These are phyloP conservation scores for Trematocara unimaculatum DNA, from an alignment of 2,113 vertebrate genomes.

Conservation along the genomic window DNA sequence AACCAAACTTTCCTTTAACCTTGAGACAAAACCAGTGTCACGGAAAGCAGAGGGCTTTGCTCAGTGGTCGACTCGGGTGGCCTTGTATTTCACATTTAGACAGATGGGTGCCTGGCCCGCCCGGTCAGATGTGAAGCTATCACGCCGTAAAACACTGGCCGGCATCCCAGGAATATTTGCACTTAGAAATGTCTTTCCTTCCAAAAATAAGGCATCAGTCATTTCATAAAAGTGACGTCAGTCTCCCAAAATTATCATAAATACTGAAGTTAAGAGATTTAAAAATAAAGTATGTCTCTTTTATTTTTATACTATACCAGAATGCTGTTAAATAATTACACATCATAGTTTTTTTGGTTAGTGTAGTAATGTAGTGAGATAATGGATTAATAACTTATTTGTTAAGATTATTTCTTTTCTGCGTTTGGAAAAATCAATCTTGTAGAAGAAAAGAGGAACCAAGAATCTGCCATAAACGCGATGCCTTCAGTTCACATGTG, in stretches of 20 bases:
- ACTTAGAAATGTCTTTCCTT: neutral
- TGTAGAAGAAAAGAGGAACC: neutral
- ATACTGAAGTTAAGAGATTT: neutral
- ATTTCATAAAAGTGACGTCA: neutral
- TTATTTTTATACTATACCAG: neutral
- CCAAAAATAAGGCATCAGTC: conserved; percentile 3
- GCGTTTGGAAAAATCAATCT: neutral
- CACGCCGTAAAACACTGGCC: conserved; percentile 11
- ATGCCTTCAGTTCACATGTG: neutral
- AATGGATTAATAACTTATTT: neutral
- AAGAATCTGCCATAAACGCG: neutral
- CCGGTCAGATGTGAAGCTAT: neutral
- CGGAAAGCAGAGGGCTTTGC: conserved; percentile 8
- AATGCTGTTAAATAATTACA: neutral
- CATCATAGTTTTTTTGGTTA: neutral
- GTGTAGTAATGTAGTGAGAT: neutral
- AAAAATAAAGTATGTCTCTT: neutral
- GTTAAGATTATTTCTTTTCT: neutral
- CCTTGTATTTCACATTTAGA: conserved; percentile 21
- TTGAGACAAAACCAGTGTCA: neutral
- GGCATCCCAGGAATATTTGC: neutral
- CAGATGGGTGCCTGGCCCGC: neutral
- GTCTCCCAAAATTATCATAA: neutral
- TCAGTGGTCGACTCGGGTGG: conserved; percentile 1
- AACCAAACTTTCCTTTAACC: conserved; percentile 15